Conservation (phyloP, 2,113 vertebrate genomes). For the Athene cunicularia region DNA sequence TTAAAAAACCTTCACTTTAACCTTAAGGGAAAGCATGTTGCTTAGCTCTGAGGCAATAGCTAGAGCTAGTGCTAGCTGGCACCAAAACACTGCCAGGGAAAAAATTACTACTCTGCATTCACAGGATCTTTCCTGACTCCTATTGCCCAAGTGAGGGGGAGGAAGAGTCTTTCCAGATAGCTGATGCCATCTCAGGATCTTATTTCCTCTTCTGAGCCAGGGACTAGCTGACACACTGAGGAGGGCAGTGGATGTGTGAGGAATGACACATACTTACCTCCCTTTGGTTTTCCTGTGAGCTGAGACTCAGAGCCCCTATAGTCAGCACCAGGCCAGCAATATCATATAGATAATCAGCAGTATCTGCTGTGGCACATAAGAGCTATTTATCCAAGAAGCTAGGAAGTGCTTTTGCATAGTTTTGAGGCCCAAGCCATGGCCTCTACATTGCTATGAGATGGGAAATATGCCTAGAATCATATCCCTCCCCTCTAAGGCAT, state of each 20-base stretch:
- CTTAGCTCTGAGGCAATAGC: not conserved
- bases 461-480: conserved; percentile 12
- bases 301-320: not conserved
- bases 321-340: not conserved
- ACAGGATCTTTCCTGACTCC: not conserved
- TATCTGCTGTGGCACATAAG: not conserved
- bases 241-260: not conserved
- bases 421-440: not conserved
- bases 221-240: not conserved
- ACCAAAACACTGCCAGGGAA: not conserved
- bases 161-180: not conserved
- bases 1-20: not conserved
- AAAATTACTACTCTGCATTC: not conserved
- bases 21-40: not conserved
- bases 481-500: not conserved
- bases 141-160: not conserved
- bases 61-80: not conserved
- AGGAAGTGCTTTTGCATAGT: not conserved
- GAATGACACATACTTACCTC: not conserved
- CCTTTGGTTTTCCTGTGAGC: not conserved
- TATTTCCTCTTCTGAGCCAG: not conserved
- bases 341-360: not conserved
- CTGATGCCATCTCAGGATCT: not conserved
- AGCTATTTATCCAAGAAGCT: not conserved
- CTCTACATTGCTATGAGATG: not conserved